Conservation (phyloP, 2,888 invertebrate genomes). For the Limenitis camilla region DNA sequence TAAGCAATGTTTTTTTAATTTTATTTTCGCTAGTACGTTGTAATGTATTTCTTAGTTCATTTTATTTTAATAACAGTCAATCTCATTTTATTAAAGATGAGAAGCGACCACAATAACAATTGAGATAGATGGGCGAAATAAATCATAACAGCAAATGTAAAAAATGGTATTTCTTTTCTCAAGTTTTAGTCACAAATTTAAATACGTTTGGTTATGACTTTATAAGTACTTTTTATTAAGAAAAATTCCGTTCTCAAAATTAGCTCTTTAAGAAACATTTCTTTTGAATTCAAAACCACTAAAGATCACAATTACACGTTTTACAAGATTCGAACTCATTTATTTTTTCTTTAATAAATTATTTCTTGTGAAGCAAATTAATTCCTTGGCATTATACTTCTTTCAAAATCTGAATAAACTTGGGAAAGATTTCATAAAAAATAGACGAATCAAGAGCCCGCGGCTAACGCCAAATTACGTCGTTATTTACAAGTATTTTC, state of each 20-base stretch:
- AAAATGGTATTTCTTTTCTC: constrained; percentile 2
- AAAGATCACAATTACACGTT: constrained; percentile 62
- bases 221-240: constrained; percentile 20
- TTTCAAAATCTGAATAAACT: constrained; percentile 68
- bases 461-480: constrained; percentile 67
- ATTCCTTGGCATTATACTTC: constrained; percentile 67
- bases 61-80: constrained; percentile 1
- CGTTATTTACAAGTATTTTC: constrained; percentile 64
- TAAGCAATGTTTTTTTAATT: too few relatives aligned
- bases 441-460: constrained; percentile 54
- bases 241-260: constrained; percentile 36
- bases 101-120: neutral
- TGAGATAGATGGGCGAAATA: constrained; percentile 5
- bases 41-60: neutral
- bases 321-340: constrained; percentile 63
- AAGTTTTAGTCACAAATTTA: constrained; percentile 10
- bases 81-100: neutral
- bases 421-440: constrained; percentile 64
- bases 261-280: constrained; percentile 37
- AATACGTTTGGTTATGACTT: constrained; percentile 14
- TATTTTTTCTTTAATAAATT: constrained; percentile 56
- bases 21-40: too few relatives aligned
- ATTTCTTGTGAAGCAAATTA: constrained; percentile 66
- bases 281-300: constrained; percentile 53
- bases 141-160: constrained; percentile 1